Evolutionary conservation across 2,113 vertebrate species (phyloP), one percentile per base, ranked within the genome.

Genomic region (Elephantulus edwardii): DNA sequence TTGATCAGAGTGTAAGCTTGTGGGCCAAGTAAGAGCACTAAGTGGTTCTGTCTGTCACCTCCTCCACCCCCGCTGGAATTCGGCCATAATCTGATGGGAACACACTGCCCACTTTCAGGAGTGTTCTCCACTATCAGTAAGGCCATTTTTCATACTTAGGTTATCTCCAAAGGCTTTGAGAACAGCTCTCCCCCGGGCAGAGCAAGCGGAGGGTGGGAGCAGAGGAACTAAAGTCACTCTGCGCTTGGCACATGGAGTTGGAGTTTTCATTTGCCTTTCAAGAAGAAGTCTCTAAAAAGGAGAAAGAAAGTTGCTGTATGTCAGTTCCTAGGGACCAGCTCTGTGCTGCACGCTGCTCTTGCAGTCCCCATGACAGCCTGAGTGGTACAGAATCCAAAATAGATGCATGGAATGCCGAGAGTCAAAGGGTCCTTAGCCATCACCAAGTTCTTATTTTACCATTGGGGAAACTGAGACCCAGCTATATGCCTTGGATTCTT

Each of bases 1-100:
- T 46, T n/a, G 60, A 93, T 89, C 93, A 95, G 77, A 95, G 95
- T 66, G 87, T 86, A 89, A 91, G 68, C 89, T 92, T 68, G 82
- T 70, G 66, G 79, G 88, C 78, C 10, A 6, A 76, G 89, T 48
- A 91, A 71, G 60, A 90, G 42, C 88, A 91, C 88, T 86, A 94
- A 95, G 96, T 94, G 96, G 83, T 90, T 92, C 79, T 95, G 90
- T 94, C 96, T 96, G 94, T 93, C 92, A 94, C 94, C 89, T 94
- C 81, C 78, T 82, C 92, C 75, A 48, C 95, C 79, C 77, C n/a
- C 58, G 2, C 66, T 93, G 96, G 95, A 96, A 96, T 92, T 75
- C 19, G 9, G 80, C 88, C 82, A 19, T 33, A 58, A 92, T 96
- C 96, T 95, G 89, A 95, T 91, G 64, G 62, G 58, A 93, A 85